Evolutionary conservation across 2,797 vertebrate species (phyloP), one percentile per base, ranked within the genome.

Genomic region (Tamandua tetradactyla): DNA sequence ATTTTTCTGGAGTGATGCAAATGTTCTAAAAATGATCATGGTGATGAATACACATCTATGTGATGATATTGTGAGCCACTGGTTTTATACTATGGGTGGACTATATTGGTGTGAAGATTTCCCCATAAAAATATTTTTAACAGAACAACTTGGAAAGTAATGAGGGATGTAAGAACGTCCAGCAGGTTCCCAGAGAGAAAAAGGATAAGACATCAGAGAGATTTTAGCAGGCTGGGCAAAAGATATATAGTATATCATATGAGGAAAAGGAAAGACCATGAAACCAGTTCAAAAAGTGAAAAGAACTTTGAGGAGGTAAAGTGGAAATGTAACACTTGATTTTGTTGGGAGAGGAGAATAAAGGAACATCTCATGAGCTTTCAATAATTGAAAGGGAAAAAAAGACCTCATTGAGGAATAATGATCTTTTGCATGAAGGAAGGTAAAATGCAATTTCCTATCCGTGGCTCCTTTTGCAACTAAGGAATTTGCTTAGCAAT

Each of bases 361-460:
- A 85, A 79, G 20, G 5, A 72, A 17, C 3, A 75, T 42, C 15
- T 80, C 27, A 32, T 30, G 20, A 69, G 40, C 20, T 71, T 52
- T 76, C 17, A 71, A 80, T 71, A 94, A 62, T 5, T 57, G 55
- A 64, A 82, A 14, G 8, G 30, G 81, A 42, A 17, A 47, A 49
- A 47, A 71, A 61, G 7, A 76, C 8, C 27, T 85, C 7, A 23
- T 47, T 78, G 47, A 86, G 40, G 44, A 69, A 89, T 69, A 87
- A 59, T 44, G 23, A 71, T 69, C 59, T 42, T 72, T 91, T 20
- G 88, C 52, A 30, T 9, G 62, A 85, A 85, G n/a, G 40, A 75
- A 91, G 13, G 32, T 69, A 61, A 91, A 95, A 93, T 82, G 32
- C 52, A 85, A 42, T 57, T 92, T 82, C 4, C 7, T 37, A 72